Evolutionary conservation across 2,797 vertebrate species (phyloP).

Genomic region (Lagorchestes hirsutus): DNA sequence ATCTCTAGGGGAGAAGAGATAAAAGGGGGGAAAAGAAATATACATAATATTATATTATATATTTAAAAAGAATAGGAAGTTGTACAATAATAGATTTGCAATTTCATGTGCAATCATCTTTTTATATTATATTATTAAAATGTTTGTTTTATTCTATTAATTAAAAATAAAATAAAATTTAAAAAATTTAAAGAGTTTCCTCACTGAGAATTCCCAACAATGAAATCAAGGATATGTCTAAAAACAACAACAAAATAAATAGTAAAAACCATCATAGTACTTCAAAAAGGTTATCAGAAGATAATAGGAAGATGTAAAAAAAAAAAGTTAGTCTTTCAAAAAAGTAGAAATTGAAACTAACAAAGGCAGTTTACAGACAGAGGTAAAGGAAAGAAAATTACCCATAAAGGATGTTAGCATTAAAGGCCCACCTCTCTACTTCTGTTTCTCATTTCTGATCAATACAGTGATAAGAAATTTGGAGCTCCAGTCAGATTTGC

Average conservation of each 20-base stretch:
- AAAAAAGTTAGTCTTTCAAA: neutral
- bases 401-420: neutral
- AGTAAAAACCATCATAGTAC: neutral
- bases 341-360: neutral
- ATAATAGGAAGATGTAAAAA: neutral
- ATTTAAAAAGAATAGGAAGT: neutral
- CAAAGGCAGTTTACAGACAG: neutral
- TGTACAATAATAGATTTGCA: neutral
- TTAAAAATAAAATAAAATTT: neutral
- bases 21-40: neutral
- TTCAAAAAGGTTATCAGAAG: neutral
- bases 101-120: neutral
- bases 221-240: neutral
- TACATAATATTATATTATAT: neutral
- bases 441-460: neutral
- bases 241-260: neutral
- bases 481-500: slow-evolving; percentile 2
- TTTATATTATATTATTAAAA: neutral
- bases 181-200: neutral
- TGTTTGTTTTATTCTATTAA: neutral
- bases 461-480: neutral
- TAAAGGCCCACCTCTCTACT: neutral
- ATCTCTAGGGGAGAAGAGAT: neutral
- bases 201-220: neutral
- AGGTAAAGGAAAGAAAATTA: neutral